Percentiles rank a stretch among this genome's conserved stretches.
Conservation (phyloP, 2,797 vertebrate genomes). For the Chelonia mydas region DNA sequence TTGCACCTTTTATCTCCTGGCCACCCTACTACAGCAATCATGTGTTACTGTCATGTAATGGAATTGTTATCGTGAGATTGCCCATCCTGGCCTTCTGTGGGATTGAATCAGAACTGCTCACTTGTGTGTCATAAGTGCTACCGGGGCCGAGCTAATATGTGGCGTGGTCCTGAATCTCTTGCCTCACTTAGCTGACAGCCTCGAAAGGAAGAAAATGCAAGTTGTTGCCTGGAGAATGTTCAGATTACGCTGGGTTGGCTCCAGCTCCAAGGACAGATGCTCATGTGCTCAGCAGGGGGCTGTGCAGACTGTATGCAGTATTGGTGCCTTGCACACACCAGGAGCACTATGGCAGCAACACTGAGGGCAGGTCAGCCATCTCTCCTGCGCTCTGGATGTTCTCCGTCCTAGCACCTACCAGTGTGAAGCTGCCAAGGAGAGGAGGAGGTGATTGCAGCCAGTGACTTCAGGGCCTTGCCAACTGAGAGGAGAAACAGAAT, state of each 20-base stretch:
- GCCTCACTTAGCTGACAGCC: not conserved
- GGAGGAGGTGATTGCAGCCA: not conserved
- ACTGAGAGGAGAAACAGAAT: not conserved
- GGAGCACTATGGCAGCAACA: not conserved
- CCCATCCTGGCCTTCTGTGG: not conserved
- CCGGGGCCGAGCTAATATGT: not conserved
- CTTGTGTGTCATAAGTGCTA: not conserved
- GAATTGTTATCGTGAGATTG: not conserved
- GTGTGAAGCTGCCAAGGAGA: not conserved
- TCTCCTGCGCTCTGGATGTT: not conserved
- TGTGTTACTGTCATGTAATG: not conserved
- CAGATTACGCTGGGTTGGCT: not conserved
- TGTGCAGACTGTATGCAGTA: not conserved
- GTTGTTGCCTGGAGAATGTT: not conserved
- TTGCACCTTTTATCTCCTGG: not conserved
- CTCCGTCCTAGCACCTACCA: not conserved
- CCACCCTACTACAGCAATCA: not conserved
- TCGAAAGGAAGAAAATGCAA: not conserved
- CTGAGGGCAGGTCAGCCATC: rapidly evolving
- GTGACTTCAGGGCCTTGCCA: not conserved
- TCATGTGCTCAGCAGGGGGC: not conserved
- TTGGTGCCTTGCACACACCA: not conserved
- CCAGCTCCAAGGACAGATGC: not conserved
- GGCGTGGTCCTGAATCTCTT: not conserved
- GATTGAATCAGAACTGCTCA: not conserved